phyloP scores from a whole-genome alignment of 2,797 vertebrate species.

The Phoebastria nigripes region DNA sequence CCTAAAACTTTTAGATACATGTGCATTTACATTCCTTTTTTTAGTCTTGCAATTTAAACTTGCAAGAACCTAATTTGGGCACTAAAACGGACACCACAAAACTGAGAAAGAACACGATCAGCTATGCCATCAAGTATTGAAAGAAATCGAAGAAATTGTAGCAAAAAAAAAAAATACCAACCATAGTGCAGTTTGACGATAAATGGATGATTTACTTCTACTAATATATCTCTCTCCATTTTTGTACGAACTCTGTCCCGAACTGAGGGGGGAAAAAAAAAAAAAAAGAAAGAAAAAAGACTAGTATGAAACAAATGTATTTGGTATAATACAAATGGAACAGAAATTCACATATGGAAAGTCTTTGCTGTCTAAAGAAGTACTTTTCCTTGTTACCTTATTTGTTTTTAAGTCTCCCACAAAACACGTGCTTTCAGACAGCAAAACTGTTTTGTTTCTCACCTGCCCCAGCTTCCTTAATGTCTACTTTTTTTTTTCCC shows the following conservation, averaged over 20 bases:
- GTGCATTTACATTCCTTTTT: background rate
- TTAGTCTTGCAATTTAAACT: background rate
- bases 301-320: background rate
- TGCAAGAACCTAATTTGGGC: background rate
- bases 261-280: constrained; percentile 71
- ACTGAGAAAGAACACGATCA: background rate
- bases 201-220: constrained; percentile 98
- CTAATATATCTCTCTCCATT: constrained; percentile 98
- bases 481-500: too few relatives aligned
- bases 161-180: constrained; percentile 69
- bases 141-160: background rate
- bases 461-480: background rate
- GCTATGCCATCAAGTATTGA: background rate
- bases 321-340: background rate
- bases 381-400: background rate
- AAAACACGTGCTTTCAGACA: background rate
- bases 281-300: background rate
- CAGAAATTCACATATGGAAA: background rate
- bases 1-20: rapidly evolving
- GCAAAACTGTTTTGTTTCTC: background rate
- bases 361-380: background rate
- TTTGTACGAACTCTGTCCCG: constrained; percentile 96
- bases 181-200: constrained; percentile 99
- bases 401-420: background rate
- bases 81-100: background rate